A percentile compares a stretch with the other conserved stretches of the same genome.
phyloP scores from a whole-genome alignment of 2,113 vertebrate genomes.

The Dolichallabes microphthalmus region DNA sequence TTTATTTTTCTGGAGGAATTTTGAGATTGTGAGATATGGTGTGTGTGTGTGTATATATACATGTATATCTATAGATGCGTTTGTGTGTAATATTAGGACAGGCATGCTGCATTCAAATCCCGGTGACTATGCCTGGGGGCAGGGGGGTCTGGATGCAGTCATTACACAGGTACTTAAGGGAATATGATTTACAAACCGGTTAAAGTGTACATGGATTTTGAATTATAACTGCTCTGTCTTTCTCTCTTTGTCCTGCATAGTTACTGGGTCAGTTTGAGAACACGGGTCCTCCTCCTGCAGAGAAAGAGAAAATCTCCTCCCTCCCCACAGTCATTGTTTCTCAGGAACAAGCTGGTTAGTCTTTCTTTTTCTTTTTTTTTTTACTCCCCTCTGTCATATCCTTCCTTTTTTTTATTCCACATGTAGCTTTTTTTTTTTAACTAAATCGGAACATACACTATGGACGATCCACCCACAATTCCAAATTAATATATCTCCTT shows the following conservation, averaged over 20 bases:
- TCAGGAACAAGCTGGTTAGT: constrained; percentile 94
- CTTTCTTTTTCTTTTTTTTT: neutral
- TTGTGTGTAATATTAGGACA: constrained; percentile 73
- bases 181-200: neutral
- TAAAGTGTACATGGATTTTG: neutral
- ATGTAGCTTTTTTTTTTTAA: neutral
- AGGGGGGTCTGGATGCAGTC: constrained; percentile 93
- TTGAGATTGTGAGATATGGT: neutral
- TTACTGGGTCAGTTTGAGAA: constrained; percentile 94
- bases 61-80: neutral
- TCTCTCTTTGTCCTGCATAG: constrained; percentile 62
- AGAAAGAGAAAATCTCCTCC: constrained; percentile 91
- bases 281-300: constrained; percentile 92
- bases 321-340: constrained; percentile 90
- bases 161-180: constrained; percentile 88
- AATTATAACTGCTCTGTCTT: neutral
- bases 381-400: neutral
- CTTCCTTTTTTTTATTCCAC: neutral
- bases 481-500: neutral
- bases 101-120: constrained; percentile 96
- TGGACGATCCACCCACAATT: neutral
- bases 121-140: constrained; percentile 96
- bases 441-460: neutral
- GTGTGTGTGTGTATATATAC: constrained; percentile 32
- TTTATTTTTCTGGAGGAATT: neutral